These are phyloP conservation scores for Microcebus jonahi DNA, from an alignment of 2,113 vertebrate genomes.

Conservation along the genomic window DNA sequence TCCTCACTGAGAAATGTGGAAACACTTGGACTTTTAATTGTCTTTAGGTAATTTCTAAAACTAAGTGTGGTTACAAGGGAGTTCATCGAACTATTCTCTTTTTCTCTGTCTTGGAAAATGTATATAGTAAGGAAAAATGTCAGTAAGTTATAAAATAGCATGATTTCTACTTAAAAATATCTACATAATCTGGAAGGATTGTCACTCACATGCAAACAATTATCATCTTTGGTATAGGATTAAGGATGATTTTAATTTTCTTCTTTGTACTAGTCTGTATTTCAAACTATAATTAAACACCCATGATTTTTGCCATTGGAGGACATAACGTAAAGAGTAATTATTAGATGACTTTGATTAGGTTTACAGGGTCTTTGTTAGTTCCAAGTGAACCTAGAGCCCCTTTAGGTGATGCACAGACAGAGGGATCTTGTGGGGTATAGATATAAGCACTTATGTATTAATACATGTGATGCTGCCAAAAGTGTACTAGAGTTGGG, in stretches of 20 bases:
- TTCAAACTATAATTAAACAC: background rate
- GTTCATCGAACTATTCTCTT: background rate
- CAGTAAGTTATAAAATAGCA: background rate
- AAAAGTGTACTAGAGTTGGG: background rate
- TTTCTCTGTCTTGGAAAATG: background rate
- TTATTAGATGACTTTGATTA: background rate
- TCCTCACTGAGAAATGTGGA: background rate
- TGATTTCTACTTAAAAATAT: background rate
- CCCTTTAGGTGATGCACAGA: background rate
- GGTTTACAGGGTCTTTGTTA: background rate
- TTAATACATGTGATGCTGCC: background rate
- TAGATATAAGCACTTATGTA: rapidly evolving
- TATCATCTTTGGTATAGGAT: background rate
- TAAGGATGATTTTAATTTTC: background rate
- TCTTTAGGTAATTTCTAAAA: background rate
- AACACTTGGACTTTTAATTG: background rate
- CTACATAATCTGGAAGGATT: background rate
- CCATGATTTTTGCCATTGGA: background rate
- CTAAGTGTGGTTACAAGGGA: background rate
- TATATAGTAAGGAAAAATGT: background rate
- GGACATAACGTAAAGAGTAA: background rate
- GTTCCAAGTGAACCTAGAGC: background rate
- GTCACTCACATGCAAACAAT: background rate
- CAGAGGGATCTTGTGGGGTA: background rate
- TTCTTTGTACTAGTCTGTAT: background rate